phyloP scores from a whole-genome alignment of 2,797 vertebrate species.

The Erethizon dorsatum region DNA sequence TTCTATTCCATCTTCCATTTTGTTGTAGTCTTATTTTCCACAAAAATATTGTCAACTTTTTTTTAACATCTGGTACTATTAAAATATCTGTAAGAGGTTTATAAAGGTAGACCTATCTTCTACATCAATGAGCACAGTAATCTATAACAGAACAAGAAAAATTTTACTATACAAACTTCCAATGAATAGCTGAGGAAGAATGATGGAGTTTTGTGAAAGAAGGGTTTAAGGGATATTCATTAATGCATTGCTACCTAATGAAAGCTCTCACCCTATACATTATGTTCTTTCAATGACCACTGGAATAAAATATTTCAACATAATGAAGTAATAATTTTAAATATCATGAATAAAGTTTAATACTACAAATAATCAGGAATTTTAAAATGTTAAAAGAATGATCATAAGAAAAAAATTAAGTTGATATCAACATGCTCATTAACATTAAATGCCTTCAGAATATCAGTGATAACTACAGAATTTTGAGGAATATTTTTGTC shows the following conservation, averaged over 20 bases:
- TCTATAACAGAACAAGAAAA: neutral
- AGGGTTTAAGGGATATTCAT: neutral
- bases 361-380: neutral
- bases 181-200: neutral
- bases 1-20: neutral
- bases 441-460: neutral
- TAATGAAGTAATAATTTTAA: neutral
- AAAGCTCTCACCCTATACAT: neutral
- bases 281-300: neutral
- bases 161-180: neutral
- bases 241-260: neutral
- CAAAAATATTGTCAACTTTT: neutral
- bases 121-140: neutral
- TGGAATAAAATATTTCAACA: neutral
- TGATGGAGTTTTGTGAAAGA: neutral
- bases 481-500: neutral
- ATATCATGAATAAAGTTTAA: constrained; percentile 21
- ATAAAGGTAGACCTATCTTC: neutral
- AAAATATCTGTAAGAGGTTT: neutral
- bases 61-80: neutral
- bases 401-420: neutral
- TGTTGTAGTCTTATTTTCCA: neutral
- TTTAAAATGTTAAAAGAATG: neutral
- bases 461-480: neutral
- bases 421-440: neutral